phyloP scores from a whole-genome alignment of 1,140 invertebrate genomes.

The Drosophila sp. region DNA sequence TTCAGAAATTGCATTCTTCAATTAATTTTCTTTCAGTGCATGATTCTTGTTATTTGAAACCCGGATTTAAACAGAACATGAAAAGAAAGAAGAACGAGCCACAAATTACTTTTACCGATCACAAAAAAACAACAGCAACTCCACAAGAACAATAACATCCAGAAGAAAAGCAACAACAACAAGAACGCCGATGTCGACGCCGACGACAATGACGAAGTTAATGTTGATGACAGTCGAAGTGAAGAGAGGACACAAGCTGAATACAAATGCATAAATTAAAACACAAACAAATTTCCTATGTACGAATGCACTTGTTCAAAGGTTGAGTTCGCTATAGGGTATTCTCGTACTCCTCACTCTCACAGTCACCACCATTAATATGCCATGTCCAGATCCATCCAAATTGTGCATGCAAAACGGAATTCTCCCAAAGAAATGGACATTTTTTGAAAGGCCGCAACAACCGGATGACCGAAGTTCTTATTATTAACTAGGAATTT shows the following conservation, averaged over 20 bases:
- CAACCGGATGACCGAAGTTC: slow-evolving; percentile 21
- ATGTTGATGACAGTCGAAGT: slow-evolving; percentile 48
- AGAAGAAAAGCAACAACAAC: slow-evolving; percentile 15
- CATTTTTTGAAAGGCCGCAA: slow-evolving; percentile 46
- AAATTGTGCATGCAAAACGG: slow-evolving; percentile 68
- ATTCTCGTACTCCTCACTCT: slow-evolving; percentile 11
- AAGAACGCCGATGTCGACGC: slow-evolving; percentile 33
- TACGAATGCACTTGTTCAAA: slow-evolving; percentile 79
- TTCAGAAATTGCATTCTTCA: not conserved
- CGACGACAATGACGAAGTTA: slow-evolving; percentile 23
- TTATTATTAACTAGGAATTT: slow-evolving; percentile 42
- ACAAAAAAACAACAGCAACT: slow-evolving; percentile 40
- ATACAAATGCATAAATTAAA: slow-evolving; percentile 79
- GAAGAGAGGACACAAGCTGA: slow-evolving; percentile 56
- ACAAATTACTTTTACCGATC: slow-evolving; percentile 81
- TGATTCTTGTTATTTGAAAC: slow-evolving; percentile 73
- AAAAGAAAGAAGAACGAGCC: slow-evolving; percentile 71
- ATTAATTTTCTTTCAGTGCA: slow-evolving; percentile 48
- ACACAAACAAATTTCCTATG: slow-evolving; percentile 76
- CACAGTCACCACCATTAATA: slow-evolving; percentile 21
- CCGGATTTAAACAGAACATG: slow-evolving; percentile 74
- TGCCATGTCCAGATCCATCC: slow-evolving; percentile 39
- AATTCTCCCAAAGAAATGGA: slow-evolving; percentile 50
- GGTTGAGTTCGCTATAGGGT: slow-evolving; percentile 42
- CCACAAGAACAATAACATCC: slow-evolving; percentile 37